Evolutionary conservation across 2,888 invertebrate genomes (phyloP).

Genomic region (Deilephila porcellus): DNA sequence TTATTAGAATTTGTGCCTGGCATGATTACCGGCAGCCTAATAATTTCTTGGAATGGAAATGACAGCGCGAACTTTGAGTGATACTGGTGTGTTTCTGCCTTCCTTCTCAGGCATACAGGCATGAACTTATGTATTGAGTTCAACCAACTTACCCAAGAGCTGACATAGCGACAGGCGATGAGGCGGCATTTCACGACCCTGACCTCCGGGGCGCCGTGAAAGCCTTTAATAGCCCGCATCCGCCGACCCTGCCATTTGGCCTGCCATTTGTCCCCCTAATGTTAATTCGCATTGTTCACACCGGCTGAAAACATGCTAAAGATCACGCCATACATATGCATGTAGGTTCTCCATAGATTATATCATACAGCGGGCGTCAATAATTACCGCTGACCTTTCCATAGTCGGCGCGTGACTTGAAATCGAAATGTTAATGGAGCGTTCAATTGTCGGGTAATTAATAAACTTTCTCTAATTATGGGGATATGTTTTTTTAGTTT

Average conservation of each 20-base stretch:
- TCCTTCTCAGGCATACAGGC: too few relatives aligned
- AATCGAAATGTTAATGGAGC: too few relatives aligned
- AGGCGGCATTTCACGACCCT: background rate
- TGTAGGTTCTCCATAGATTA: background rate
- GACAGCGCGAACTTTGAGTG: too few relatives aligned
- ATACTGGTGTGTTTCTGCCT: too few relatives aligned
- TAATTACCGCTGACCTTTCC: background rate
- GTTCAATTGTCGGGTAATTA: too few relatives aligned
- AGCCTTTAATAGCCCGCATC: slow-evolving; percentile 28
- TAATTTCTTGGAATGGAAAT: too few relatives aligned
- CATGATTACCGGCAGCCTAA: too few relatives aligned
- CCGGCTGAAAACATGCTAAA: background rate
- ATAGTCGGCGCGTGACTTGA: background rate
- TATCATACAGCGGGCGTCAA: background rate
- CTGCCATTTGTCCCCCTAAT: slow-evolving; percentile 21
- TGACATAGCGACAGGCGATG: slow-evolving; percentile 6
- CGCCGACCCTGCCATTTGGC: slow-evolving; percentile 21
- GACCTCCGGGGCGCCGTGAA: slow-evolving; percentile 13
- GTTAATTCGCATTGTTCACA: slow-evolving; percentile 19
- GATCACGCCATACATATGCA: background rate
- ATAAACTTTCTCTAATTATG: too few relatives aligned
- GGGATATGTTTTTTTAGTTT: too few relatives aligned
- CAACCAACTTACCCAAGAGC: background rate
- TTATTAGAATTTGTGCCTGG: too few relatives aligned
- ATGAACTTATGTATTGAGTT: background rate